Conservation (phyloP, 2,888 invertebrate genomes). For the Drosophila sordidula region DNA sequence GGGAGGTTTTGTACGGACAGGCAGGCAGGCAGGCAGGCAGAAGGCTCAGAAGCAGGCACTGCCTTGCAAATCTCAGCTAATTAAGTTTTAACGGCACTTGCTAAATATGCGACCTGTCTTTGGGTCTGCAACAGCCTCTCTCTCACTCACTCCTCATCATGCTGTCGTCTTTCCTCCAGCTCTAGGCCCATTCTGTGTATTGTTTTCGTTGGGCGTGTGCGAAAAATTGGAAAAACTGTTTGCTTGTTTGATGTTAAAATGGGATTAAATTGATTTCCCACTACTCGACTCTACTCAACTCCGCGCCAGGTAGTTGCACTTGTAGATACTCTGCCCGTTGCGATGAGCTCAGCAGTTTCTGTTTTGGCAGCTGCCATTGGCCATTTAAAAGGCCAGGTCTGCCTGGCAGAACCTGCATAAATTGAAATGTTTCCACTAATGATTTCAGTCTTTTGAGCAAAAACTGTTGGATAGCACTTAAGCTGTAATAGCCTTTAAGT, state of each 20-base stretch:
- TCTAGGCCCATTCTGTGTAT: conserved; percentile 7
- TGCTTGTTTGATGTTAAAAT: conserved; percentile 66
- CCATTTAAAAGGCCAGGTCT: conserved; percentile 6
- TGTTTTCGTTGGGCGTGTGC: conserved; percentile 67
- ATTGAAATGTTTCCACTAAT: conserved; percentile 68
- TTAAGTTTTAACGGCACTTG: conserved; percentile 80
- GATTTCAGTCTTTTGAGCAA: conserved; percentile 8
- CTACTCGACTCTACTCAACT: conserved; percentile 53
- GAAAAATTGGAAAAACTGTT: conserved; percentile 43
- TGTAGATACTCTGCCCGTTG: conserved; percentile 5
- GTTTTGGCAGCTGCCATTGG: conserved; percentile 50
- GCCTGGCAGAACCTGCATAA: conserved; percentile 12
- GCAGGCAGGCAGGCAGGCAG: background rate
- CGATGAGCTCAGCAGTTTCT: conserved; percentile 70
- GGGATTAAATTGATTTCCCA: conserved; percentile 78
- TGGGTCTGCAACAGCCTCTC: background rate
- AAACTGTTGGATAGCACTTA: conserved; percentile 16
- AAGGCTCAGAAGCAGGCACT: conserved; percentile 4
- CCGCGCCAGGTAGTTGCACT: conserved; percentile 35
- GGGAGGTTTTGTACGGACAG: conserved; percentile 53
- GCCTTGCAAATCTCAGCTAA: conserved; percentile 66
- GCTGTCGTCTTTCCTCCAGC: background rate
- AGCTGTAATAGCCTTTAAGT: background rate
- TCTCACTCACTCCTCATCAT: background rate
- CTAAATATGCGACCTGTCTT: conserved; percentile 55